Percentiles rank a stretch among this genome's conserved stretches.
These are phyloP conservation scores for Papilio polyxenes DNA, from an alignment of 1,140 invertebrate species.

Conservation along the genomic window DNA sequence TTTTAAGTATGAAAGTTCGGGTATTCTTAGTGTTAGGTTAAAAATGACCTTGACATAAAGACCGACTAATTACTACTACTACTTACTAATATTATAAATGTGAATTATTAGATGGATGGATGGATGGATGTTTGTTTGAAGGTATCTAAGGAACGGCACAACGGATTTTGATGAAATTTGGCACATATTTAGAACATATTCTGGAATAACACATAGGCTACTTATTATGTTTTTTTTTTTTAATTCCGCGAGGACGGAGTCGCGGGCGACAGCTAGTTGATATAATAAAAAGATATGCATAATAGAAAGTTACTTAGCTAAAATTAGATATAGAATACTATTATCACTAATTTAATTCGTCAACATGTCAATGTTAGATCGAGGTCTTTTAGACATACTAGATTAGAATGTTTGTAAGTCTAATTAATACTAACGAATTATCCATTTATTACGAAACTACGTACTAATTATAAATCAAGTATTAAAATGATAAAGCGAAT, in stretches of 20 bases:
- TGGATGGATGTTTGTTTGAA: no score
- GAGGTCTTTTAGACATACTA: not conserved
- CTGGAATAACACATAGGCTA: no score
- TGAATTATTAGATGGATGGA: no score
- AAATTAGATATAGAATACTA: not conserved
- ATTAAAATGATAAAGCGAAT: no score
- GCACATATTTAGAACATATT: no score
- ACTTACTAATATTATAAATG: no score
- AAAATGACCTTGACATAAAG: conserved; percentile 20
- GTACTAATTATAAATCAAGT: no score
- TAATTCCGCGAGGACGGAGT: no score
- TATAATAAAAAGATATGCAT: not conserved
- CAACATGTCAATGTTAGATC: conserved; percentile 9
- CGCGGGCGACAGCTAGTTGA: no score
- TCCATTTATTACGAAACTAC: not conserved
- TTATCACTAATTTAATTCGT: not conserved
- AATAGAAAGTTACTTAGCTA: not conserved
- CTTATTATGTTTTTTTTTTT: no score
- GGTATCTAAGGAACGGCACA: no score
- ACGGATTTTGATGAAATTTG: no score
- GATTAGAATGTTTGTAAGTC: not conserved
- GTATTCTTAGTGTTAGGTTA: not conserved
- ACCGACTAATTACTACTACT: not conserved
- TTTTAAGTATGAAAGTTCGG: not conserved
- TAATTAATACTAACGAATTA: not conserved